Percentiles rank a stretch among this genome's conserved stretches.
These are phyloP conservation scores for Lamprotornis superbus DNA, from an alignment of 2,113 vertebrate genomes.

Conservation along the genomic window DNA sequence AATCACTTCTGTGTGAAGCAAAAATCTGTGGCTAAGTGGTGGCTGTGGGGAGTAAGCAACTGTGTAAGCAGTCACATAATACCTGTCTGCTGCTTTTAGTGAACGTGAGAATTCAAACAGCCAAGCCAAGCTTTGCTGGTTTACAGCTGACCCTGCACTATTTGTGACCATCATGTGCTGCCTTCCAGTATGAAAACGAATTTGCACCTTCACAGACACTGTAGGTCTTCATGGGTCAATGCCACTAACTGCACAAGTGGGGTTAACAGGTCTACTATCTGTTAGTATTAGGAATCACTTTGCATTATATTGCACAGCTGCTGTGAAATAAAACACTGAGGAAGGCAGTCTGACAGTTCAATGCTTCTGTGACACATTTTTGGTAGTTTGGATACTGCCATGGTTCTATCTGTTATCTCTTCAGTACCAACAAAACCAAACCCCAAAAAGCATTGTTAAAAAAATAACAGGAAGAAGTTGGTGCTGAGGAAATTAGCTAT, in stretches of 20 bases:
- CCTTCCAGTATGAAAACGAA: background rate
- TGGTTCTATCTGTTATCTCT: background rate
- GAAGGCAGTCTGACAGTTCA: background rate
- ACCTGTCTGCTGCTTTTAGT: background rate
- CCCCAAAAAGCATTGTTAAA: background rate
- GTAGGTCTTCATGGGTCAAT: background rate
- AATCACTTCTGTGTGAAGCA: background rate
- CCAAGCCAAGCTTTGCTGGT: background rate
- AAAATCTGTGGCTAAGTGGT: background rate
- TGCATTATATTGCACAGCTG: background rate
- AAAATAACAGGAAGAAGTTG: background rate
- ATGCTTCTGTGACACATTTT: background rate
- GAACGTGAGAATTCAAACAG: background rate
- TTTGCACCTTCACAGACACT: background rate
- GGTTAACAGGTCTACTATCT: background rate
- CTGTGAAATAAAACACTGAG: background rate
- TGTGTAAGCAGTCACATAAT: background rate
- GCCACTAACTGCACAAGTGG: background rate
- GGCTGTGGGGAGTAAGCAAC: background rate
- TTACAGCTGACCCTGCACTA: background rate
- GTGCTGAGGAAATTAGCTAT: background rate
- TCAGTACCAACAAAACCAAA: background rate
- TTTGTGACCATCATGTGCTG: background rate
- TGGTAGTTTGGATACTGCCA: background rate
- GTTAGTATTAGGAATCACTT: background rate